Base-by-base conservation (phyloP, 2,888 invertebrate genomes). In the Ichneumoninae sp. region DNA sequence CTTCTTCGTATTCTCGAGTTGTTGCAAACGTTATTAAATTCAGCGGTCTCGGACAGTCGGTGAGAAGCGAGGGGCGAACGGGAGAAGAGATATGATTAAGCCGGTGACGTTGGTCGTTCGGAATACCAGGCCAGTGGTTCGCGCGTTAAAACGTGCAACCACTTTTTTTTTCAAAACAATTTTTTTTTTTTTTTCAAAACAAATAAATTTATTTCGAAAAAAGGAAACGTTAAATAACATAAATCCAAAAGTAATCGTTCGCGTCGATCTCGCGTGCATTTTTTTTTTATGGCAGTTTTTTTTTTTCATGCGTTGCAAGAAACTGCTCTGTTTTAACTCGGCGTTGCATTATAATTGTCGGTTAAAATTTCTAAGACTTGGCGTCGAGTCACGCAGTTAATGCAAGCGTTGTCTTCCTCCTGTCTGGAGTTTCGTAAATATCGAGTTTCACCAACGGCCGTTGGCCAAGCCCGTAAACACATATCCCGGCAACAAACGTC, bases 1-100 rank as follows among this genome's bases (percentile, higher is more conserved):
- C 36, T 71, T 57, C n/a, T 19, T 47, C 63, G 26, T 47, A n/a
- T 60, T 50, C 33, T 63, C 30, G 63, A 19, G 47, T 74, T 63
- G 47, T 74, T 63, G 30, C n/a, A 74, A 74, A 74, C 63, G 30
- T 30, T 44, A 33, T 50, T 63, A 47, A 50, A 63, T 50, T 63
- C 73, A 44, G 26, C 22, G 71, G 44, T 16, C 44, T 60, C 57
- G 63, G 63, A 63, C 33, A 33, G 30, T 40, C 71, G 26, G 40
- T 26, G 57, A 60, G 40, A 57, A 44, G 19, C 0, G 44, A 73
- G 60, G 44, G 36, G 16, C 1, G 66, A 40, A 66, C 16, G 33
- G 33, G 7, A 65, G 33, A 16, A 44, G 16, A 44, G 33, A 47
- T 68, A 74, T 74, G 63, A 54, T 63, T 63, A 63, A 73, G 57